Percentiles rank a stretch among this genome's conserved stretches.
These are phyloP conservation scores for Sinocyclocheilus grahami DNA, from an alignment of 2,113 vertebrate genomes.

Conservation along the genomic window DNA sequence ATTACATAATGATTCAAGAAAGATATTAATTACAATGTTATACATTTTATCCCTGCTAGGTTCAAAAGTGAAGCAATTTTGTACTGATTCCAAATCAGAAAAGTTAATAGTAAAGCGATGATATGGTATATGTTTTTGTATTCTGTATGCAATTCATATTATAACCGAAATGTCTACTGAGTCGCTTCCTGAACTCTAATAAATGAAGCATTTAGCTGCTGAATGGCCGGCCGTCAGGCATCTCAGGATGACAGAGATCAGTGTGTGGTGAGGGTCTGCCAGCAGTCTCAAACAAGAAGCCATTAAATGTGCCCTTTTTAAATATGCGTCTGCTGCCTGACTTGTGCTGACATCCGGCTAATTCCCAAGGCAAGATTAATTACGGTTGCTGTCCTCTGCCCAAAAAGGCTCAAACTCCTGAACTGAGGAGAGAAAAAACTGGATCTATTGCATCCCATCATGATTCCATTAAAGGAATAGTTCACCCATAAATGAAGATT, in stretches of 20 bases:
- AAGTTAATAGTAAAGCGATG: too few relatives aligned
- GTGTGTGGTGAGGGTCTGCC: conserved; percentile 45
- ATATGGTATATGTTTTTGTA: background rate
- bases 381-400: conserved; percentile 9
- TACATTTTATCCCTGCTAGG: too few relatives aligned
- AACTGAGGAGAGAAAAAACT: background rate
- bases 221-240: background rate
- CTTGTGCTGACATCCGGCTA: conserved; percentile 48
- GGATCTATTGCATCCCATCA: background rate
- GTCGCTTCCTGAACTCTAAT: background rate
- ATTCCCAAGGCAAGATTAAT: conserved; percentile 55
- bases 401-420: background rate
- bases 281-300: conserved; percentile 66
- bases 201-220: conserved; percentile 4
- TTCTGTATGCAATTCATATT: background rate
- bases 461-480: background rate
- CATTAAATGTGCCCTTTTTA: conserved; percentile 69
- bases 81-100: too few relatives aligned
- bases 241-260: background rate
- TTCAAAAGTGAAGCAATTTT: too few relatives aligned
- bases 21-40: too few relatives aligned
- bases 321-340: conserved; percentile 39
- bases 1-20: too few relatives aligned
- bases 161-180: background rate
- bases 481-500: too few relatives aligned